Evolutionary conservation across 1,140 invertebrate species (phyloP).

Genomic region (Drosophila hydei): DNA sequence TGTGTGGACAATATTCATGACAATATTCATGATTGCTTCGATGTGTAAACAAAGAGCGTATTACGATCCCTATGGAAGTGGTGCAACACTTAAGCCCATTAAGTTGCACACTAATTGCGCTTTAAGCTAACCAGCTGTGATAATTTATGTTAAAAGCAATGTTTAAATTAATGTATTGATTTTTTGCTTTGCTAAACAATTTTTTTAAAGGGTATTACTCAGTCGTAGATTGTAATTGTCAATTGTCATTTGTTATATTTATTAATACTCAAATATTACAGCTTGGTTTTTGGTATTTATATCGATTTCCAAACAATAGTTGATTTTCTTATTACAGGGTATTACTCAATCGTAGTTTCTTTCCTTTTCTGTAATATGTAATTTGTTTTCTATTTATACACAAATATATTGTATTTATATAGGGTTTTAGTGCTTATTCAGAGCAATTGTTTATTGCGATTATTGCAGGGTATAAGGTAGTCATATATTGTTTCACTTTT

Average conservation of each 20-base stretch:
- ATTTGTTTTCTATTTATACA: too few species aligned
- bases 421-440: too few species aligned
- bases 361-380: too few species aligned
- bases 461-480: too few species aligned
- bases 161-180: neutral
- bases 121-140: neutral
- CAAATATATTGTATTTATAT: too few species aligned
- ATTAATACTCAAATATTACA: neutral
- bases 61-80: neutral
- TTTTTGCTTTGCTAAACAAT: neutral
- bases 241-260: neutral
- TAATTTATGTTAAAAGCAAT: neutral
- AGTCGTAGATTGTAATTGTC: neutral
- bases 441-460: too few species aligned
- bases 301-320: neutral
- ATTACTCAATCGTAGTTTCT: too few species aligned
- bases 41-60: neutral
- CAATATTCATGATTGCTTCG: too few species aligned
- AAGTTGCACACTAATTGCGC: neutral
- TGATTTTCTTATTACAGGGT: too few species aligned
- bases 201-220: neutral
- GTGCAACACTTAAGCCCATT: neutral
- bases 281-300: neutral
- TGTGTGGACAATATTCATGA: too few species aligned
- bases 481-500: too few species aligned